Evolutionary conservation across 2,888 invertebrate genomes (phyloP).

Genomic region (Molorchus minor): DNA sequence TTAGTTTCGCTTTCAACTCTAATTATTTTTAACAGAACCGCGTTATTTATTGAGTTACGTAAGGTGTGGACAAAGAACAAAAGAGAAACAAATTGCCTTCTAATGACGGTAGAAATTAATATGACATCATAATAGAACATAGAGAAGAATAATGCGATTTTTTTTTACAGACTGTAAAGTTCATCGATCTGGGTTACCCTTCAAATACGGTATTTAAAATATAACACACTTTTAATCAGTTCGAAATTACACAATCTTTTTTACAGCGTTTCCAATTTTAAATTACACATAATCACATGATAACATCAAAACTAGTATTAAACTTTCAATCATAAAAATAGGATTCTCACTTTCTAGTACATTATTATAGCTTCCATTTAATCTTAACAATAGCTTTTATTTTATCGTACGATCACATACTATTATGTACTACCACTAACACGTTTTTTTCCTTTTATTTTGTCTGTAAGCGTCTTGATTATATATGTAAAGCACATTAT

Average conservation of each 20-base stretch:
- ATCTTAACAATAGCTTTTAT: too few species aligned
- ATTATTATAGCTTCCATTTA: too few species aligned
- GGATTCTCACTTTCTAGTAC: conserved; percentile 13
- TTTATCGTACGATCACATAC: too few species aligned
- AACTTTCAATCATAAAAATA: conserved; percentile 5
- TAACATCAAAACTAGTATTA: conserved; percentile 11
- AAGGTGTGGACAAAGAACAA: not conserved
- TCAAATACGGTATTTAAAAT: not conserved
- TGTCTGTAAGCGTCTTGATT: too few species aligned
- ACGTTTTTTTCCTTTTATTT: too few species aligned
- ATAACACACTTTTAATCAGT: not conserved
- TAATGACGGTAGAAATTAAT: not conserved
- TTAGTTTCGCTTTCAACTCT: conserved; percentile 2
- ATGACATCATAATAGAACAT: not conserved
- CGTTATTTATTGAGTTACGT: not conserved
- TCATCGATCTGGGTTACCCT: not conserved
- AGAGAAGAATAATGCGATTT: conserved; percentile 1
- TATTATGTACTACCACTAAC: too few species aligned
- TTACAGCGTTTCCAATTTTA: not conserved
- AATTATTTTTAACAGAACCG: not conserved
- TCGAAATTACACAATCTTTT: conserved; percentile 2
- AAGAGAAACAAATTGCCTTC: not conserved
- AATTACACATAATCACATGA: conserved; percentile 3
- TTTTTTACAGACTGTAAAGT: not conserved
- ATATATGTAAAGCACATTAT: too few species aligned